Evolutionary conservation across 2,888 invertebrate species (phyloP), one percentile per base, ranked within the genome.

Genomic region (Caradrina clavipalpis): DNA sequence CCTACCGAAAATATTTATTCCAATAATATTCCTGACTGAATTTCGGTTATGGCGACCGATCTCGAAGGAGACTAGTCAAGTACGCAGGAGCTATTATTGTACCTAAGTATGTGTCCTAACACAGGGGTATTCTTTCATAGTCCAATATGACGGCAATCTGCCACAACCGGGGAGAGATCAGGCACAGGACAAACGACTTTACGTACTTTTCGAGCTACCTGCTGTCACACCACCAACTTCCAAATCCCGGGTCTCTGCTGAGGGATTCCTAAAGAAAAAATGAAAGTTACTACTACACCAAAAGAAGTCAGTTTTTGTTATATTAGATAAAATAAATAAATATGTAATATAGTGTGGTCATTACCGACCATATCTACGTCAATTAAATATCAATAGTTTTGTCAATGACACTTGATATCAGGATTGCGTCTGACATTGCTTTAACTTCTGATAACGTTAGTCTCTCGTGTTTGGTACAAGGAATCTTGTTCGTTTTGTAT

Each of bases 391-490:
- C 10, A 51, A 45, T 50, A 76, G 39, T 60, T 45, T 74, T 42
- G 69, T 76, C 75, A 76, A 66, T 69, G 73, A 70, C 69, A 69
- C 31, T 47, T 10, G 49, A 45, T 76, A 71, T 64, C 73, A 22
- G 47, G 51, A 72, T 60, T 62, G 65, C 61, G 42, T 22, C 35
- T 83, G 83, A 83, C 83, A 80, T 83, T 83, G 80, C 55, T 69
- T 65, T 80, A 82, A 76, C 76, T 74, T 78, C 68, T 67, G 80
- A 82, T 83, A 83, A 83, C 58, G 53, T 19, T 22, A 4, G 31
- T 39, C 58, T 63, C 73, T 45, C 7, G 17, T 50, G 54, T 13
- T 39, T 59, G 61, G 2, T 49, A 59, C n/a, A 55, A 65, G 21
- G 21, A 45, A 59, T 73, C 60, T 62, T 66, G 59, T 60, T 60